A percentile compares a stretch with the other conserved stretches of the same genome.
These are phyloP conservation scores for Saccostrea cuccullata DNA, from an alignment of 1,140 invertebrate genomes.

Conservation along the genomic window DNA sequence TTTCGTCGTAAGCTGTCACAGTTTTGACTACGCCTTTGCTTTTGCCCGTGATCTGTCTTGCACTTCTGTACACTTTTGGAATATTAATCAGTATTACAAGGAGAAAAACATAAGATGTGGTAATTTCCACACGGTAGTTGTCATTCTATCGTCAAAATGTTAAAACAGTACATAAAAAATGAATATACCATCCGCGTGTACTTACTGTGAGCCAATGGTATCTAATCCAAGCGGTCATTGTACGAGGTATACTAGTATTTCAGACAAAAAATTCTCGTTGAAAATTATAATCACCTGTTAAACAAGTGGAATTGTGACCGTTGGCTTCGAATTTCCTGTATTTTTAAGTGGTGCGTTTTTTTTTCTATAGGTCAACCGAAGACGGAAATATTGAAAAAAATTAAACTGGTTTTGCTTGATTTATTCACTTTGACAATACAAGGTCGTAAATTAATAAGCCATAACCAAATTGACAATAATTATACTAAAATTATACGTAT, in stretches of 20 bases:
- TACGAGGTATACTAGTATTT: not conserved
- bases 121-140: not conserved
- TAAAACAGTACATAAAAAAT: not conserved
- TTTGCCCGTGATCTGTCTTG: not conserved
- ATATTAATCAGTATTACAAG: not conserved
- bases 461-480: conserved; percentile 8
- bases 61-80: conserved; percentile 3
- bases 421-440: conserved; percentile 11
- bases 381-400: conserved; percentile 31
- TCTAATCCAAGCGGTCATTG: not conserved
- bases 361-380: conserved; percentile 22
- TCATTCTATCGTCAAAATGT: not conserved
- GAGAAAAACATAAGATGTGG: not conserved
- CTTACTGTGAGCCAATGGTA: not conserved
- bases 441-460: conserved; percentile 16
- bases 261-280: not conserved
- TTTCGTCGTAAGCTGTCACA: no score
- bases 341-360: not conserved
- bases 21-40: not conserved
- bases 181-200: not conserved
- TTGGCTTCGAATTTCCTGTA: conserved; percentile 1
- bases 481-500: not conserved
- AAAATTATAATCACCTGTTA: not conserved
- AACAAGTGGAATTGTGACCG: not conserved
- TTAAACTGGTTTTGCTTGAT: conserved; percentile 15